Evolutionary conservation across 2,797 vertebrate species (phyloP), one percentile per base, ranked within the genome.

Genomic region (Platyrinchus mystaceus): DNA sequence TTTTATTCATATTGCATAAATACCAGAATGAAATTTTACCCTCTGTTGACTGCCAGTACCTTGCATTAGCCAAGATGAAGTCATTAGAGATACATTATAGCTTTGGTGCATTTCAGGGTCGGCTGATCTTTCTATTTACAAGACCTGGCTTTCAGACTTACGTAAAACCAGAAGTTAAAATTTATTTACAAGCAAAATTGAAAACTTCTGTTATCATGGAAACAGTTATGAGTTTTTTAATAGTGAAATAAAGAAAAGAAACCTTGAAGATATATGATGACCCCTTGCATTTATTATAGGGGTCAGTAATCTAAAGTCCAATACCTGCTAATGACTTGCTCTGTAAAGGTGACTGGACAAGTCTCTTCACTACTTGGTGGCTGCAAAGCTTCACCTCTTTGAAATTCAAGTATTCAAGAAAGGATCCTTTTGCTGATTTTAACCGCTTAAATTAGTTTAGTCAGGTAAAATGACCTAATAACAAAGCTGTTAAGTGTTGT

Each of bases 11-110:
- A 75, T 74, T 90, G 75, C 62, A 94, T 96, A 96, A 97, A 94
- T 81, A 93, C 70, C 39, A 90, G 94, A 94, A 95, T 93, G 83
- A 83, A 86, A 95, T 95, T 95, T 97, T 95, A 90, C 76, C 49
- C 83, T 95, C 85, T 69, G 41, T 59, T 96, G 90, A 78, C 76
- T 93, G 66, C 68, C 71, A 91, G 36, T 92, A 84, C 39, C 79
- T 89, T 94, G 32, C 27, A 36, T 93, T 95, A 86, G 44, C 43
- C 52, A 84, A 91, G 52, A 91, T 86, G 77, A 95, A 96, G 79
- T 89, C 63, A 84, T 92, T 83, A 85, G 69, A 83, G 70, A 70
- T 78, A 36, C 67, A 46, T 93, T 90, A 67, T 7, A 79, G n/a
- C 49, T 81, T 79, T 50, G 10, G 47, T 94, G 34, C 41, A 37